Evolutionary conservation across 1,140 invertebrate genomes (phyloP), one percentile per base, ranked within the genome.

Genomic region (Pentalonia nigronervosa): DNA sequence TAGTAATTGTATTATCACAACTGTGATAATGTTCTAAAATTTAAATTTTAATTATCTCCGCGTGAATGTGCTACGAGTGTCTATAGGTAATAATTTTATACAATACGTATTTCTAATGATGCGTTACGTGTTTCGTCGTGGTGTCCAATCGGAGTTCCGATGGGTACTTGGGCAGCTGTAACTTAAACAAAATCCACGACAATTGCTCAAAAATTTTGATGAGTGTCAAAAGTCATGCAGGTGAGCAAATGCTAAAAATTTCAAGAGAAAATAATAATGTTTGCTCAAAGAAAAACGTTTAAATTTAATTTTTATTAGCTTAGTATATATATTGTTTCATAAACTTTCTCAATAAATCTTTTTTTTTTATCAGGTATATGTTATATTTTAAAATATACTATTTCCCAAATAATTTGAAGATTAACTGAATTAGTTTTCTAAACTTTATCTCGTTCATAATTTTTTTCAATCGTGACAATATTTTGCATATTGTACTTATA

Each of bases 141-240:
- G 89, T 20, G 25, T 45, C 53, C 36, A 11, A 36, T 67, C 14
- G 25, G 41, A 60, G 45, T 20, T 67, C n/a, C 41, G 56, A 45
- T 34, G 56, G 36, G 25, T 90, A 67, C 20, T 56, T 53, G 34
- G 36, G 9, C 53, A n/a, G 20, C 41, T 21, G 23, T 90, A 45
- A 89, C 53, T 89, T 89, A 25, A 45, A 67, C 53, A 25, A 90
- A 90, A 41, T 90, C 53, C 89, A 67, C 36, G 89, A 90, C 41
- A 90, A 1, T 93, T 86, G 17, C 8, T 53, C 81, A 86, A 56
- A 50, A 83, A 84, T 93, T 93, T 93, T 93, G 91, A 93, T 93
- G 91, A 93, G 48, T 93, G 76, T 93, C 81, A 84, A 50, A 93
- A 93, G 91, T 93, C 91, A 93, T 93, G 91, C 91, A 93, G 91